Conservation (phyloP, 2,113 vertebrate genomes). For the Ciconia maguari region DNA sequence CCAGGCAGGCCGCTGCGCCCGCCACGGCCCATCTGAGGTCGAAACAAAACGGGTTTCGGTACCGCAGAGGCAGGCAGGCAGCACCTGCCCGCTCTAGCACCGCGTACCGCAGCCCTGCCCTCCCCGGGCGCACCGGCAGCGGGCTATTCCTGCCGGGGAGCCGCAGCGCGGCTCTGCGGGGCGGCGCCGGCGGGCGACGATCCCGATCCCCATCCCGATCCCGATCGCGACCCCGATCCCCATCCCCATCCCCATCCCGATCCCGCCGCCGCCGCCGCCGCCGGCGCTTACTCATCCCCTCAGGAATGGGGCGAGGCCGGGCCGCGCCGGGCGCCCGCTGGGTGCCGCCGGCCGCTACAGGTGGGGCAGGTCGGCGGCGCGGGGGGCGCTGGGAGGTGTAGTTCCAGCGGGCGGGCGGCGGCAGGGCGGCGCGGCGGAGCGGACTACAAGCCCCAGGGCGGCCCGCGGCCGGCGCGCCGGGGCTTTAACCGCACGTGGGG, state of each 20-base stretch:
- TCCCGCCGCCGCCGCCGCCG: too few species aligned
- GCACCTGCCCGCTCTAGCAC: background rate
- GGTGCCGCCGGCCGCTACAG: background rate
- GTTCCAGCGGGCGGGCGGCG: background rate
- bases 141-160: background rate
- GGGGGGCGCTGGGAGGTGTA: background rate
- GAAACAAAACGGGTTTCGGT: background rate
- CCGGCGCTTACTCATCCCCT: background rate
- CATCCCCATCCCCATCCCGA: background rate
- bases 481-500: background rate
- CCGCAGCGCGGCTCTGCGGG: background rate
- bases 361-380: background rate
- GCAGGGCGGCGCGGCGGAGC: background rate
- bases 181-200: background rate
- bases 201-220: background rate
- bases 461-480: background rate
- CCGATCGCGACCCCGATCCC: too few species aligned
- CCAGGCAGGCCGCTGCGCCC: too few species aligned
- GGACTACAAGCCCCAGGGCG: slow-evolving; percentile 16
- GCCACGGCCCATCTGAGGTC: background rate
- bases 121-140: background rate
- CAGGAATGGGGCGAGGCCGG: background rate
- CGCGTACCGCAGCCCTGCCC: background rate
- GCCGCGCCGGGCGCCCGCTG: background rate
- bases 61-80: background rate